These are phyloP conservation scores for Drepana falcataria DNA, from an alignment of 2,888 invertebrate genomes.

Conservation along the genomic window DNA sequence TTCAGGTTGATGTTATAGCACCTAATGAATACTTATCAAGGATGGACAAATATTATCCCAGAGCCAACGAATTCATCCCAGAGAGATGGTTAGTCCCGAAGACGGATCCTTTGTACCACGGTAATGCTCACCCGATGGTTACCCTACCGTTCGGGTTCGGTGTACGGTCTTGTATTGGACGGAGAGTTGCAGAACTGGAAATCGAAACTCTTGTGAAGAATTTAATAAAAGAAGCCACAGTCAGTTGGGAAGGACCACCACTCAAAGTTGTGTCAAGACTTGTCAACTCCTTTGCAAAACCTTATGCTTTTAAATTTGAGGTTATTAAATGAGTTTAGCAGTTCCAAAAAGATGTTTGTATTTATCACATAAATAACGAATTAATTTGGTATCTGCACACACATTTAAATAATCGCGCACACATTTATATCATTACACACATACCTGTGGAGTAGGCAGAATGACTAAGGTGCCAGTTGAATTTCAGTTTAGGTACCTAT, in stretches of 20 bases:
- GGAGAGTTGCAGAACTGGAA: constrained; percentile 85
- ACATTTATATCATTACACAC: no score
- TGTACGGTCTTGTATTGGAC: constrained; percentile 82
- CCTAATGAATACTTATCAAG: constrained; percentile 83
- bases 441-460: no score
- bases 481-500: no score
- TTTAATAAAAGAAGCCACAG: constrained; percentile 40
- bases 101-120: constrained; percentile 56
- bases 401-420: no score
- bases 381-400: no score
- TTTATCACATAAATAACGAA: no score
- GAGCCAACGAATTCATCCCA: constrained; percentile 79
- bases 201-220: constrained; percentile 74
- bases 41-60: constrained; percentile 74
- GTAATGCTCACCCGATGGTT: constrained; percentile 78
- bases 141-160: constrained; percentile 84
- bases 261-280: constrained; percentile 43
- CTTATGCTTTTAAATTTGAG: constrained; percentile 50
- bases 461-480: no score
- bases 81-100: constrained; percentile 84
- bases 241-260: constrained; percentile 62
- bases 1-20: constrained; percentile 85
- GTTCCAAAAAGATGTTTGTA: no score
- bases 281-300: constrained; percentile 47
- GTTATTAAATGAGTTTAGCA: constrained; percentile 4